phyloP scores from a whole-genome alignment of 2,113 vertebrate species.

The Oenanthe melanoleuca region DNA sequence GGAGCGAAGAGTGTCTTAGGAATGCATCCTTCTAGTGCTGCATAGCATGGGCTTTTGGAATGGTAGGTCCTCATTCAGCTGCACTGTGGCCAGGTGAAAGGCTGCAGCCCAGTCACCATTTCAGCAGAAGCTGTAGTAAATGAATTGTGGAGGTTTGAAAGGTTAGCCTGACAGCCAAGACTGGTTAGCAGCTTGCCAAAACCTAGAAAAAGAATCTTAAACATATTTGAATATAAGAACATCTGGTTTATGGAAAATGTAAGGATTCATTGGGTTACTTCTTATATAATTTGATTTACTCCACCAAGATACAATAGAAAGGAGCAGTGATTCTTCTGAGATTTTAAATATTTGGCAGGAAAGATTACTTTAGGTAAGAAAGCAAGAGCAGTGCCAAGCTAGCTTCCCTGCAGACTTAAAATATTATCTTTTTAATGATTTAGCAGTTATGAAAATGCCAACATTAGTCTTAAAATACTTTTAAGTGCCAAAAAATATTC shows the following conservation, averaged over 20 bases:
- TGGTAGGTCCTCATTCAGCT: background rate
- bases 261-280: background rate
- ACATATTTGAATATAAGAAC: background rate
- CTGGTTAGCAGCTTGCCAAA: background rate
- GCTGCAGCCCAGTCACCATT: background rate
- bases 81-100: background rate
- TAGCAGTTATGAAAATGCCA: background rate
- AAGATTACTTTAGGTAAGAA: background rate
- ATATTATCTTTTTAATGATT: slow-evolving; percentile 14
- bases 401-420: background rate
- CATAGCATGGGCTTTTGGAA: background rate
- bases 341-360: background rate
- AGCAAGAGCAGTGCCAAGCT: background rate
- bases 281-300: background rate
- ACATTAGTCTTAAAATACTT: background rate
- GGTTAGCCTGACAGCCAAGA: background rate
- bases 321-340: background rate
- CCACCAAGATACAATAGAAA: background rate
- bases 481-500: background rate
- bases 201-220: background rate
- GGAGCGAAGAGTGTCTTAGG: rapidly evolving
- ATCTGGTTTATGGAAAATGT: background rate
- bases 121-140: background rate
- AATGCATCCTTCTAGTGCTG: background rate
- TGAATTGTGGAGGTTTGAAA: background rate